A percentile compares a stretch with the other conserved stretches of the same genome.
Conservation (phyloP, 2,797 vertebrate genomes). For the Miichthys miiuy region DNA sequence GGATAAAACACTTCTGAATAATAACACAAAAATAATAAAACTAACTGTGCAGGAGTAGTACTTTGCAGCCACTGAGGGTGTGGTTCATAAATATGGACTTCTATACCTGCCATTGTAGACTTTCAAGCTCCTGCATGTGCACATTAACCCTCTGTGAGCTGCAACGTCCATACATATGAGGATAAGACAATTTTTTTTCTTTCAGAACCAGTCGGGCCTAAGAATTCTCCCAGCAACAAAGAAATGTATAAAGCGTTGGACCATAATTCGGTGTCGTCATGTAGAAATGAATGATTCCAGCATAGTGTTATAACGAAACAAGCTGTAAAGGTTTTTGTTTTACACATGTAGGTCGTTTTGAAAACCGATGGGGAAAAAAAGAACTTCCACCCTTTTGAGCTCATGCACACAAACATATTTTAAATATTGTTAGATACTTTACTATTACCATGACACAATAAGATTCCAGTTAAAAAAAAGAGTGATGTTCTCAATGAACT, state of each 20-base stretch:
- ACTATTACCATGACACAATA: too few relatives aligned
- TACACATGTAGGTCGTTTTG: not conserved
- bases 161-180: not conserved
- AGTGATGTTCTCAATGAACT: too few relatives aligned
- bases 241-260: not conserved
- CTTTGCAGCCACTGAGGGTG: slow-evolving; percentile 6
- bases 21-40: not conserved
- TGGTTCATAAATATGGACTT: slow-evolving; percentile 16
- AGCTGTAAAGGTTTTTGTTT: not conserved
- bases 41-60: not conserved
- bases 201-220: not conserved
- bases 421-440: not conserved
- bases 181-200: not conserved
- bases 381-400: not conserved
- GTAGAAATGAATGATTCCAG: not conserved
- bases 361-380: not conserved
- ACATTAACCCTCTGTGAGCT: slow-evolving; percentile 19
- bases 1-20: not conserved
- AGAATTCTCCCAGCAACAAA: not conserved
- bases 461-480: not conserved
- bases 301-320: not conserved
- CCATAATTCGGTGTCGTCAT: not conserved
- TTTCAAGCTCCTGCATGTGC: slow-evolving; percentile 32
- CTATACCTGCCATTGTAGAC: not conserved
- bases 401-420: not conserved